Evolutionary conservation across 2,797 vertebrate species (phyloP).

Genomic region (Pterois miles): DNA sequence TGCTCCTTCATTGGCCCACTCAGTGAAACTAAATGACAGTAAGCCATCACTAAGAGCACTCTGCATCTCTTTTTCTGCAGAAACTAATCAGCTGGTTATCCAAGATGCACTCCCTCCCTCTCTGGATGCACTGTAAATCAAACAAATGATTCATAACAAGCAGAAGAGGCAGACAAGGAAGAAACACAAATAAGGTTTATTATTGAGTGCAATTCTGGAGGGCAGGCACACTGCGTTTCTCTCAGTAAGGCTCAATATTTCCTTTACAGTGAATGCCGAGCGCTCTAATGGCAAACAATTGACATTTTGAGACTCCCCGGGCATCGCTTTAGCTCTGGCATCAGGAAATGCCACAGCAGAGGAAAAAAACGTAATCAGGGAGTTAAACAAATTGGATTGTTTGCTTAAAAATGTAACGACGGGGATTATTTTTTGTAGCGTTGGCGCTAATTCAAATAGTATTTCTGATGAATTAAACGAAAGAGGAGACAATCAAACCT

Average conservation of each 20-base stretch:
- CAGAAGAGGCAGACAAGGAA: constrained; percentile 17
- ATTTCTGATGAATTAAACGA: neutral
- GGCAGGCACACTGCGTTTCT: constrained; percentile 25
- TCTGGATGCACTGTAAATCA: constrained; percentile 50
- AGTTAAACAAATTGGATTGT: constrained; percentile 24
- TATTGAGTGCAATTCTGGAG: constrained; percentile 37
- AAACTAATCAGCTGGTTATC: constrained; percentile 56
- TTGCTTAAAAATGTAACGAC: constrained; percentile 28
- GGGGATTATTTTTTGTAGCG: neutral
- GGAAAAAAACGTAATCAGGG: neutral
- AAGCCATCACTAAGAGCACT: constrained; percentile 44
- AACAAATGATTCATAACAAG: constrained; percentile 56
- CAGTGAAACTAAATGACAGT: constrained; percentile 64
- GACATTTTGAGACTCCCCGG: constrained; percentile 67
- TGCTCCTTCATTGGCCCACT: constrained; percentile 56
- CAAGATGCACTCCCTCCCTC: constrained; percentile 7
- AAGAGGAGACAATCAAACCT: neutral
- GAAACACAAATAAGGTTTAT: constrained; percentile 57
- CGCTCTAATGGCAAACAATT: constrained; percentile 62
- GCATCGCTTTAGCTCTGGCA: constrained; percentile 29
- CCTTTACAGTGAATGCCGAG: constrained; percentile 37
- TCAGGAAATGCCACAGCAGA: constrained; percentile 53
- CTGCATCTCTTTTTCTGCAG: constrained; percentile 21
- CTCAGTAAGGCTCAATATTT: constrained; percentile 40
- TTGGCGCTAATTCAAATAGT: neutral